Evolutionary conservation across 1,140 invertebrate genomes (phyloP), one percentile per base, ranked within the genome.

Genomic region (Tetranychus urticae): DNA sequence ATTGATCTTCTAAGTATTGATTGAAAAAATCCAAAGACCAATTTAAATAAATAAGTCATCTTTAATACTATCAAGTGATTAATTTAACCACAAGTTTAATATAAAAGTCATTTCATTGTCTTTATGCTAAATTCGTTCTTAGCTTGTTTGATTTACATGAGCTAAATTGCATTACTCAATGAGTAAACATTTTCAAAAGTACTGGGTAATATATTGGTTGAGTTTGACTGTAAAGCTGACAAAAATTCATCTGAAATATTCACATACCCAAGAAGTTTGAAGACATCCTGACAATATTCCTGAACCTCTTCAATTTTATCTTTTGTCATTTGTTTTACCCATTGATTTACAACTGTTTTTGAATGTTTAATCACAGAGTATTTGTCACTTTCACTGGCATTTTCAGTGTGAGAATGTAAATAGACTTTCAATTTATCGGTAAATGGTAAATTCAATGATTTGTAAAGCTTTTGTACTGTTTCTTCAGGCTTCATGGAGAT

Each of bases 11-110:
- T 42, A 6, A 10, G 39, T 42, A 42, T 42, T 42, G 39, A 42
- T 42, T 42, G 39, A 42, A 23, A 23, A 23, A 23, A 23, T 23
- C 23, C 23, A 23, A 23, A 23, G 23, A 23, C 23, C 23, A 23
- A 23, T 23, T 23, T 23, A 23, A 23, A 23, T 23, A 23, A 23
- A 23, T 23, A 23, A 91, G 69, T 88, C 23, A 23, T 23, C 23
- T 23, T 23, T 23, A 23, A 23, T 23, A 23, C 0, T 23, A 23
- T 0, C 23, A 23, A 23, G 23, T 0, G 0, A 23, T 23, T 23
- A 23, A 23, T 23, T 23, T 23, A 0, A 23, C 23, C 23, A 23
- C 23, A 23, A 23, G 23, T 23, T 23, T 23, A 23, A 23, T 23
- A 23, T 23, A 23, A 23, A 23, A 23, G 23, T 23, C 23, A 23